Base-by-base conservation (phyloP, 2,888 invertebrate genomes). In the Drosophila peninsularis region DNA sequence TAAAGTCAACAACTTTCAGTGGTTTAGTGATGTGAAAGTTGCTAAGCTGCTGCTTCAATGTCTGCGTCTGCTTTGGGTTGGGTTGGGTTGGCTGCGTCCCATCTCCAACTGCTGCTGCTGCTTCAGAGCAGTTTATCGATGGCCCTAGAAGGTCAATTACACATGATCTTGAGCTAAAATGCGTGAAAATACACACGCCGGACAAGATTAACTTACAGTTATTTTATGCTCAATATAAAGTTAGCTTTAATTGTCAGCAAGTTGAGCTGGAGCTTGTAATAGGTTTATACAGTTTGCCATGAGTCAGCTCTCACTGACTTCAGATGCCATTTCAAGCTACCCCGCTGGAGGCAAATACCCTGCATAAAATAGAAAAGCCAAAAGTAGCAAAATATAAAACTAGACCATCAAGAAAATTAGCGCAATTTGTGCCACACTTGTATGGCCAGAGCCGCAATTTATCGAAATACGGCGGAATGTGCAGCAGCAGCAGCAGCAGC, bases 1-100 rank as follows among this genome's bases (percentile, higher is more conserved):
- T 84, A 84, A 87, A 84, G 87, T 84, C 83, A 84, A 84, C 84
- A 84, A 84, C 83, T 84, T 84, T 84, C 87, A 82, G 83, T 87
- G 83, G 87, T 84, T 84, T 83, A 87, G 75, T 78, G 84, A 80
- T 82, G 82, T 80, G 82, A 84, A 84, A 82, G 87, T 78, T 84
- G 80, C 80, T 87, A 82, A 84, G 84, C 82, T 75, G 65, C 62
- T 65, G 66, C 70, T 63, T 63, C 50, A 49, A 61, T 36, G 54
- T 63, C 53, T 55, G 21, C 42, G 41, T 45, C 50, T 45, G 53
- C 37, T 32, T 3, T 19, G 11, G 17, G 47, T 7, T 19, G 24
- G 30, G 39, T 13, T 41, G 30, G 11, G 47, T 4, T 21, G 24
- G 44, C 37, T 10, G 30, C 1, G 2, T 3, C 6, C 45, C 2